Evolutionary conservation across 2,888 invertebrate genomes (phyloP).

Genomic region (Epistrophella euchroma): DNA sequence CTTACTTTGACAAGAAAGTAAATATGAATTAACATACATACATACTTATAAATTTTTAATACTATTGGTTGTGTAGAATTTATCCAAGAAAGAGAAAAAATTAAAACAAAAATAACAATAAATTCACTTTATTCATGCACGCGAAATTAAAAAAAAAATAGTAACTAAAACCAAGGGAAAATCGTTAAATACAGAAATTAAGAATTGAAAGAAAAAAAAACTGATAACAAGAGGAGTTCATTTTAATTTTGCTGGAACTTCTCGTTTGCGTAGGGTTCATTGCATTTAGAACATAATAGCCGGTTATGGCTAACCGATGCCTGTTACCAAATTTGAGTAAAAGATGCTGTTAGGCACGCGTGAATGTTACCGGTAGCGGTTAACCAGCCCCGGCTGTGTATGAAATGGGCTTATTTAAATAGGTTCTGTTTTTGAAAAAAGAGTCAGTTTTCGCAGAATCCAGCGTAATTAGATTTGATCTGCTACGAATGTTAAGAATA

Average conservation of each 20-base stretch:
- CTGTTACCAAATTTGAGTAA: neutral
- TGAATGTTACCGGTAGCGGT: neutral
- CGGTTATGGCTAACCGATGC: neutral
- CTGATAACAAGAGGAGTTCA: too few species aligned
- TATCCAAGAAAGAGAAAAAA: slow-evolving; percentile 41
- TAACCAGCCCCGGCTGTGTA: neutral
- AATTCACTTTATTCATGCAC: slow-evolving; percentile 53
- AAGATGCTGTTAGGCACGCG: neutral
- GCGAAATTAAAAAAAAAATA: slow-evolving; percentile 35
- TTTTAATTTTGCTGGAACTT: neutral
- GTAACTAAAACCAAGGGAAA: slow-evolving; percentile 25
- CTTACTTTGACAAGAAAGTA: slow-evolving; percentile 69
- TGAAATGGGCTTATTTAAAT: neutral
- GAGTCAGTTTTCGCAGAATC: neutral
- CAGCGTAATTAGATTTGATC: neutral
- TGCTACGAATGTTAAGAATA: neutral
- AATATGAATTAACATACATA: slow-evolving; percentile 67
- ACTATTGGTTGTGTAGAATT: slow-evolving; percentile 72
- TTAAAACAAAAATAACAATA: neutral
- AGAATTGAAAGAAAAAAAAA: neutral
- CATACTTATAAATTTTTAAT: slow-evolving; percentile 40
- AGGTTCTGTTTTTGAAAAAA: neutral
- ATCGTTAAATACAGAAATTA: neutral
- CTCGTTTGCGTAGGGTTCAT: neutral
- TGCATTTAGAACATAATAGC: neutral